Evolutionary conservation across 2,797 vertebrate genomes (phyloP).

Genomic region (Balearica regulorum): DNA sequence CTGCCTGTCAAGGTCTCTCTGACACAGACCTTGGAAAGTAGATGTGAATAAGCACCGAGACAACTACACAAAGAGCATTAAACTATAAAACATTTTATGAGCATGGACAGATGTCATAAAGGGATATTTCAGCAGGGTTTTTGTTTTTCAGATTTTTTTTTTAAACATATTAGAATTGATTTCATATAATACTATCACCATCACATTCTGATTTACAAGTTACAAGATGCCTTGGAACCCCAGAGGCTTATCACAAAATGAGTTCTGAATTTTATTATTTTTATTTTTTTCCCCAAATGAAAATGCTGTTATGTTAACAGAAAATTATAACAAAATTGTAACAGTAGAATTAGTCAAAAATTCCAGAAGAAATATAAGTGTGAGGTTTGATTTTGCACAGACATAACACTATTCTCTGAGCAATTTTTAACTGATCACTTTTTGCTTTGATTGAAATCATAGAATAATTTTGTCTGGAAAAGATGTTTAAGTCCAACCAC

Average conservation of each 20-base stretch:
- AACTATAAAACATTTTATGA: background rate
- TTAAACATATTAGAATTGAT: background rate
- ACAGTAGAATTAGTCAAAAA: background rate
- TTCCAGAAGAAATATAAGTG: background rate
- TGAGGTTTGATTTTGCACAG: background rate
- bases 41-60: background rate
- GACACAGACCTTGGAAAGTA: background rate
- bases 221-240: background rate
- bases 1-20: background rate
- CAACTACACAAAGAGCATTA: background rate
- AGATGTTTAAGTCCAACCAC: too few relatives aligned
- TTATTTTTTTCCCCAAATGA: background rate
- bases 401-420: background rate
- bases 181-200: background rate
- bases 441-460: background rate
- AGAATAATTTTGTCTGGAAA: too few relatives aligned
- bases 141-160: accelerated
- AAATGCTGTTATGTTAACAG: background rate
- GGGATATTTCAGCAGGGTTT: background rate
- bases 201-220: background rate
- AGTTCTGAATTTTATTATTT: background rate
- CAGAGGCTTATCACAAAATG: background rate
- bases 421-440: background rate
- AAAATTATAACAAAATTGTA: background rate
- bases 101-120: background rate